A percentile compares a stretch with the other conserved stretches of the same genome.
These are phyloP conservation scores for Agelas oroides DNA, from an alignment of 37 sponge, comb jelly and placozoan species.

Conservation along the genomic window DNA sequence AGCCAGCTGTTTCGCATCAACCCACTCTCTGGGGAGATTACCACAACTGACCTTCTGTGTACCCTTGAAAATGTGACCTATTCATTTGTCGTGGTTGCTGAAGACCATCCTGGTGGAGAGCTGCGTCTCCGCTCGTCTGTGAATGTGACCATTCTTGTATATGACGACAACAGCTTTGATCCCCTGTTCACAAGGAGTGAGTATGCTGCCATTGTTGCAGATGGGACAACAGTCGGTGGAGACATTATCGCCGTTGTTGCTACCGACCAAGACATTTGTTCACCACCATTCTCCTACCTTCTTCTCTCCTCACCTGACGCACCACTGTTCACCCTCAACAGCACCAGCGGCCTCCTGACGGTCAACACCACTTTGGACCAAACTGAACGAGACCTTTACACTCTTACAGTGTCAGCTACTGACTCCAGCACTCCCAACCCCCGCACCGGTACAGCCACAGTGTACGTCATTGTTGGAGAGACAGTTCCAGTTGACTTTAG, in stretches of 20 bases:
- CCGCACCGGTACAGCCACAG: conserved; percentile 45
- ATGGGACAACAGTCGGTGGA: conserved; percentile 11
- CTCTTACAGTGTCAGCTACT: conserved; percentile 44
- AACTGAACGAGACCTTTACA: conserved; percentile 17
- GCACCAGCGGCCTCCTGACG: conserved; percentile 14
- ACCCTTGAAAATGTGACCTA: not conserved
- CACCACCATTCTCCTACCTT: conserved; percentile 52
- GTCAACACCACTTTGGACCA: not conserved
- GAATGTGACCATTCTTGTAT: conserved; percentile 43
- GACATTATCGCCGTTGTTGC: conserved; percentile 38
- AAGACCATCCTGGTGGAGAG: conserved; percentile 38
- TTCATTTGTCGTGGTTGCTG: conserved; percentile 29
- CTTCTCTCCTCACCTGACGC: not conserved
- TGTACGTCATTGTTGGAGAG: conserved; percentile 69
- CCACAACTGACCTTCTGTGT: conserved; percentile 10
- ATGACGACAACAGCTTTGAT: conserved; percentile 58
- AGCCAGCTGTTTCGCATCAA: conserved; percentile 29
- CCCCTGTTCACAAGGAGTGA: conserved; percentile 52
- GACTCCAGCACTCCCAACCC: conserved; percentile 35
- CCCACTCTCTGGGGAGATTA: conserved; percentile 48
- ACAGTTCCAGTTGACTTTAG: conserved; percentile 60
- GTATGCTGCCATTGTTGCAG: conserved; percentile 27
- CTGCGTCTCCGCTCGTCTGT: conserved; percentile 8
- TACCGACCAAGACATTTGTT: conserved; percentile 67
- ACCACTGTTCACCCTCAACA: conserved; percentile 18